These are phyloP conservation scores for Pelagia noctiluca DNA, from an alignment of 30 jellyfish, hydroid and myxozoan species.

Conservation along the genomic window DNA sequence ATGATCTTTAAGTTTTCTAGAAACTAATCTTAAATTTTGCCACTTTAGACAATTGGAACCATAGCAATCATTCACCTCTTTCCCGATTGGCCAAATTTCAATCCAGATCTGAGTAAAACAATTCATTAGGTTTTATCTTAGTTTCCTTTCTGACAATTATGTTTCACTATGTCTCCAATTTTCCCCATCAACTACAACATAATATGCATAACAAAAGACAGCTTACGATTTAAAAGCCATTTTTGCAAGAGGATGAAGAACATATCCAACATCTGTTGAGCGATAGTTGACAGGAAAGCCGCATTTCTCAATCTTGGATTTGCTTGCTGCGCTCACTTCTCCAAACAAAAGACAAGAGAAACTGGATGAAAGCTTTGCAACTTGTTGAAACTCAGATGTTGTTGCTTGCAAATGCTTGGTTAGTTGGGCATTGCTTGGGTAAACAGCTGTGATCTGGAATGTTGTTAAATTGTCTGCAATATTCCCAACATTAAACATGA, in stretches of 20 bases:
- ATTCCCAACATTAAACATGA: neutral
- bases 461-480: neutral
- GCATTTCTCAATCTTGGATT: neutral
- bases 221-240: too few species aligned
- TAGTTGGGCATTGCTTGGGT: neutral
- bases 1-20: too few species aligned
- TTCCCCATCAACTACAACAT: too few species aligned
- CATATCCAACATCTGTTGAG: conserved; percentile 3
- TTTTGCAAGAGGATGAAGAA: neutral
- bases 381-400: neutral
- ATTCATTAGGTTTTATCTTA: too few species aligned
- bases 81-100: too few species aligned
- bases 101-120: too few species aligned
- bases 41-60: too few species aligned
- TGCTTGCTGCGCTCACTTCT: neutral
- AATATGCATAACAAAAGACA: too few species aligned
- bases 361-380: neutral
- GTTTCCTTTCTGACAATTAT: too few species aligned
- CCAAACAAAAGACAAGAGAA: neutral
- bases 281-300: neutral
- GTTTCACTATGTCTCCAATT: too few species aligned
- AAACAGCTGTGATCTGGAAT: neutral
- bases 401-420: neutral
- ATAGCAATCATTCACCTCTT: too few species aligned
- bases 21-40: too few species aligned